Base-by-base conservation (phyloP, 2,113 vertebrate genomes). In the Phodopus roborovskii region DNA sequence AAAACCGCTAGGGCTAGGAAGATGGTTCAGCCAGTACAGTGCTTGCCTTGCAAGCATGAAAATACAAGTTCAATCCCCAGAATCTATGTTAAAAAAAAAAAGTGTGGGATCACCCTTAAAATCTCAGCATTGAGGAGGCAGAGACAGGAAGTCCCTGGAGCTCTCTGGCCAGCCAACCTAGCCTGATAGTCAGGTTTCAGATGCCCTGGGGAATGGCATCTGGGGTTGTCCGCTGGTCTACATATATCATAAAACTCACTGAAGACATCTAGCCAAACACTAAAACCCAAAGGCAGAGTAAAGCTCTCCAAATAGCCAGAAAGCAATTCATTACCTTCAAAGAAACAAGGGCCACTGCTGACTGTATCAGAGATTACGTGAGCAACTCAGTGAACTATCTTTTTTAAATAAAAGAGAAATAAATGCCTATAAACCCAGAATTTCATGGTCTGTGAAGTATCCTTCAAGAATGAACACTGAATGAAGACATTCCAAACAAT, bases 401-500 rank as follows among this genome's bases (percentile, higher is more conserved):
- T 84, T 71, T 88, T 93, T 83, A 53, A 91, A 73, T 85, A 66
- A 30, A 33, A 36, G 50, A 62, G 48, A 81, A 42, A 84, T 22
- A 84, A 50, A 94, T 56, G 53, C 20, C 45, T 77, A 7, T 42
- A 53, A 86, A 75, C 28, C 42, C 22, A 90, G 36, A 82, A 70
- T 79, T 81, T 28, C 24, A 68, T 39, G 64, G 4, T 30, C n/a
- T 42, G 16, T 8, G 12, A 95, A 66, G 78, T 48, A 90, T 10
- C 33, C 82, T 90, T 93, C 15, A 71, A 95, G 88, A 92, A 77
- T 39, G 30, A 94, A 90, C 85, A 58, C 20, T 81, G 89, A 81
- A 71, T 56, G 60, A 75, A 74, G 73, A 90, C 24, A 87, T 82
- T 81, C 8, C 74, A 92, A 66, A 86, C 33, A 42, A 36, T 15